A percentile compares a stretch with the other conserved stretches of the same genome.
Conservation (phyloP, 2,797 vertebrate genomes). For the Novumbra hubbsi region DNA sequence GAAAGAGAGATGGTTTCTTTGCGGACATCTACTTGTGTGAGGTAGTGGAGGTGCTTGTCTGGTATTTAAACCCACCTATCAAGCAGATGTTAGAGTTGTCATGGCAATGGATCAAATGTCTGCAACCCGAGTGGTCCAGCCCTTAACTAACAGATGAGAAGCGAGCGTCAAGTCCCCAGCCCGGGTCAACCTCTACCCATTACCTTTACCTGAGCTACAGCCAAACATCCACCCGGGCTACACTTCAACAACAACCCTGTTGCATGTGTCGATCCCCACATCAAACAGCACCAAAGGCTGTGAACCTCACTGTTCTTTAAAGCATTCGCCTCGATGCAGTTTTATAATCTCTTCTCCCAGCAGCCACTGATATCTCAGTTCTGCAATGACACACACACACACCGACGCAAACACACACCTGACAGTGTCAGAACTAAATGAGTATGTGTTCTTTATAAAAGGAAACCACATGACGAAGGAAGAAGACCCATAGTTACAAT, state of each 20-base stretch:
- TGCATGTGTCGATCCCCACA: not conserved
- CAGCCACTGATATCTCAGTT: slow-evolving; percentile 48
- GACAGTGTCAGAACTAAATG: slow-evolving; percentile 35
- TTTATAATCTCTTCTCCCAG: slow-evolving; percentile 55
- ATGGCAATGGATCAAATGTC: slow-evolving; percentile 19
- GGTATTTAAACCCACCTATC: not conserved
- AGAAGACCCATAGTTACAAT: slow-evolving; percentile 58
- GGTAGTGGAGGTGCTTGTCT: not conserved
- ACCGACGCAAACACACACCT: not conserved
- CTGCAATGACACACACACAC: slow-evolving; percentile 40
- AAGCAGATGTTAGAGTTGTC: slow-evolving; percentile 14
- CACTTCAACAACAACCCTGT: not conserved
- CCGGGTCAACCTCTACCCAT: not conserved
- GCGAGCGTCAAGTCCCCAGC: not conserved
- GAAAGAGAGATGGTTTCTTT: not conserved
- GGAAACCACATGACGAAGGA: slow-evolving; percentile 57
- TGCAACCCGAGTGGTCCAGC: slow-evolving; percentile 13
- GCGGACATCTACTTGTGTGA: not conserved
- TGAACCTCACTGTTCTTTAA: slow-evolving; percentile 45
- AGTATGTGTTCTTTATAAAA: slow-evolving; percentile 38
- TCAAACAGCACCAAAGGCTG: slow-evolving; percentile 12
- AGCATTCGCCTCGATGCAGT: slow-evolving; percentile 58
- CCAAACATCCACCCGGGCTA: not conserved
- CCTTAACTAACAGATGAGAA: slow-evolving; percentile 29
- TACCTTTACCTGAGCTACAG: not conserved